phyloP scores from a whole-genome alignment of 2,888 invertebrate species.

The Tetanocera ferruginea region DNA sequence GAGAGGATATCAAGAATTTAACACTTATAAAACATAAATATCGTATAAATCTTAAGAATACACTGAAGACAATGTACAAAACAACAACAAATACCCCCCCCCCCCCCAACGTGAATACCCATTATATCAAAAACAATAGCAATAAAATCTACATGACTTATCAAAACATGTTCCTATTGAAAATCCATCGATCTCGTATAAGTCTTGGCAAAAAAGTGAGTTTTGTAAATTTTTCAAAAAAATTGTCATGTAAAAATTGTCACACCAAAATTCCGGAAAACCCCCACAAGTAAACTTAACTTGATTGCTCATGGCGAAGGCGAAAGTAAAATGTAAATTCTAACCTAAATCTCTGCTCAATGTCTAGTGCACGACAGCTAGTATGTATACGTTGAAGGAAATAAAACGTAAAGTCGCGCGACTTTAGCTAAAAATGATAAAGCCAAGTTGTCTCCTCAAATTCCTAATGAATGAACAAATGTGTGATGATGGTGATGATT shows the following conservation, averaged over 20 bases:
- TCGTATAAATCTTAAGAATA: slow-evolving; percentile 22
- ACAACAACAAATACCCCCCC: too few species aligned
- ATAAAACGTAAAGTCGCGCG: slow-evolving; percentile 52
- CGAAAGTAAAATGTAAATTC: slow-evolving; percentile 44
- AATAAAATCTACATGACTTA: too few species aligned
- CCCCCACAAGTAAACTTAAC: not conserved
- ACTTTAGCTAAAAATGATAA: slow-evolving; percentile 53
- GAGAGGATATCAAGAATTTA: too few species aligned
- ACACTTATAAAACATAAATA: not conserved
- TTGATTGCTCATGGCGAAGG: slow-evolving; percentile 2
- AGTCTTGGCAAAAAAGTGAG: not conserved
- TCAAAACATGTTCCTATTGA: too few species aligned
- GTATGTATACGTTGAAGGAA: slow-evolving; percentile 39
- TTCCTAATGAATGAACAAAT: slow-evolving; percentile 55
- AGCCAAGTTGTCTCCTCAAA: slow-evolving; percentile 62
- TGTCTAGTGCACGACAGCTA: slow-evolving; percentile 2
- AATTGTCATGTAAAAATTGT: slow-evolving; percentile 21
- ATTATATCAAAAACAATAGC: too few species aligned
- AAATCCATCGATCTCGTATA: slow-evolving; percentile 6
- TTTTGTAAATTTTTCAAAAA: not conserved
- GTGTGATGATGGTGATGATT: not conserved
- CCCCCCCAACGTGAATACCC: too few species aligned
- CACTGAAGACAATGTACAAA: too few species aligned
- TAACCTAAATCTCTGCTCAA: slow-evolving; percentile 41
- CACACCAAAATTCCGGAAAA: not conserved